A percentile compares a stretch with the other conserved stretches of the same genome.
Conservation (phyloP, 2,888 invertebrate genomes). For the Nephrocerus scutellatus region DNA sequence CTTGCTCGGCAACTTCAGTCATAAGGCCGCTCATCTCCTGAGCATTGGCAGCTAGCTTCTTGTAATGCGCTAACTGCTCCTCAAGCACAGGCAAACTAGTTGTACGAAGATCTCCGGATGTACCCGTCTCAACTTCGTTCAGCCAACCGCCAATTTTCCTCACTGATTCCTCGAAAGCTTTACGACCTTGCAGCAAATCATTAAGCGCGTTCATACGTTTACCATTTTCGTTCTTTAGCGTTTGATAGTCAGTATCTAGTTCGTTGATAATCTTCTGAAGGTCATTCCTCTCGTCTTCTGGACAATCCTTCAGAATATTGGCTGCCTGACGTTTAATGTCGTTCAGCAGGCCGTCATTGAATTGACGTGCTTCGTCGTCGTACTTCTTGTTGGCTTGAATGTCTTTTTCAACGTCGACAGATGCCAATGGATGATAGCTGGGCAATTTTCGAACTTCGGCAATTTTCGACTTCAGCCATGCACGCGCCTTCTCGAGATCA, state of each 20-base stretch:
- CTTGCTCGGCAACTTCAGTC: slow-evolving; percentile 69
- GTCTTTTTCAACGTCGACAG: slow-evolving; percentile 75
- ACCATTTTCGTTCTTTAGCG: slow-evolving; percentile 64
- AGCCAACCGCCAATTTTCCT: slow-evolving; percentile 82
- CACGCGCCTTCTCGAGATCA: slow-evolving; percentile 69
- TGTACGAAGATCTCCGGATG: slow-evolving; percentile 71
- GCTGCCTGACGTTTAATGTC: slow-evolving; percentile 71
- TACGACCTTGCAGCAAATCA: slow-evolving; percentile 69
- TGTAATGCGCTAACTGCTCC: slow-evolving; percentile 82
- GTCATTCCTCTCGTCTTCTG: slow-evolving; percentile 60
- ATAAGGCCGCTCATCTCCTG: slow-evolving; percentile 64
- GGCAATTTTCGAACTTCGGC: slow-evolving; percentile 66
- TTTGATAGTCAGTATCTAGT: slow-evolving; percentile 64
- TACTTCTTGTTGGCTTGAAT: slow-evolving; percentile 68
- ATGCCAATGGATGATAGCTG: slow-evolving; percentile 70
- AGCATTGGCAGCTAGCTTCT: slow-evolving; percentile 68
- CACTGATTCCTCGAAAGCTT: slow-evolving; percentile 72
- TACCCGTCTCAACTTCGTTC: slow-evolving; percentile 81
- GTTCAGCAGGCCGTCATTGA: slow-evolving; percentile 65
- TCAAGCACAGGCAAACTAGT: slow-evolving; percentile 75
- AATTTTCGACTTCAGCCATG: slow-evolving; percentile 72
- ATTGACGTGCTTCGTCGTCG: slow-evolving; percentile 68
- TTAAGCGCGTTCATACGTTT: slow-evolving; percentile 65
- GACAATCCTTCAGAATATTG: slow-evolving; percentile 73
- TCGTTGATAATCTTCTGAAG: slow-evolving; percentile 62